Evolutionary conservation across 1,140 invertebrate genomes (phyloP), one percentile per base, ranked within the genome.

Genomic region (Diorhabda elongata): DNA sequence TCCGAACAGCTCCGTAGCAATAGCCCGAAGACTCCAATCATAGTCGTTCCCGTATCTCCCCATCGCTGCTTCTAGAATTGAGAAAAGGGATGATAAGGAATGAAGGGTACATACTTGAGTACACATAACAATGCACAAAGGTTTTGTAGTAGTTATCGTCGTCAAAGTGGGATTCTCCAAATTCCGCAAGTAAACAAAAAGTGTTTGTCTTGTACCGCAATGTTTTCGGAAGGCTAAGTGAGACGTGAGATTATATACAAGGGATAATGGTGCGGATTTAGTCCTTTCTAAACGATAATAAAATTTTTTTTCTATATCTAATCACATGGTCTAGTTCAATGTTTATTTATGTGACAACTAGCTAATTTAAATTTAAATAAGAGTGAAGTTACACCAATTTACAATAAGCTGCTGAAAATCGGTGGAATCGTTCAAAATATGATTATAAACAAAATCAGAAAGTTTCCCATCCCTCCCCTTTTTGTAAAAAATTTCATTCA

Each of bases 141-240:
- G 61, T n/a, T 44, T n/a, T 5, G 44, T 5, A 8, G 43, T 61
- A 61, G 44, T 44, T 44, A 44, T 42, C 58, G 42, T 62, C 61
- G 61, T 44, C 61, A 62, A 47, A 62, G 61, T 11, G n/a, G 61
- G 42, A 62, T 62, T 44, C 61, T 44, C 43, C 43, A 44, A 44
- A 62, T 62, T 42, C 61, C 61, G 43, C 61, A 62, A 47, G 61
- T 62, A 62, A 62, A 62, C 61, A 62, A 62, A 62, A 41, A 62
- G 7, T 62, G 61, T 62, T 62, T 62, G 11, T 44, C 44, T 44
- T 62, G 61, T 44, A 44, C 61, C 61, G 61, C 61, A 7, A 5
- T 42, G 43, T 62, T 9, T n/a, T 11, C 44, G 44, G 61, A 44
- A 44, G 3, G 61, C 42, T 5, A 62, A 62, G 44, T 8, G 61